Conservation (phyloP, 2,797 vertebrate genomes). For the Lindbergichthys nudifrons region DNA sequence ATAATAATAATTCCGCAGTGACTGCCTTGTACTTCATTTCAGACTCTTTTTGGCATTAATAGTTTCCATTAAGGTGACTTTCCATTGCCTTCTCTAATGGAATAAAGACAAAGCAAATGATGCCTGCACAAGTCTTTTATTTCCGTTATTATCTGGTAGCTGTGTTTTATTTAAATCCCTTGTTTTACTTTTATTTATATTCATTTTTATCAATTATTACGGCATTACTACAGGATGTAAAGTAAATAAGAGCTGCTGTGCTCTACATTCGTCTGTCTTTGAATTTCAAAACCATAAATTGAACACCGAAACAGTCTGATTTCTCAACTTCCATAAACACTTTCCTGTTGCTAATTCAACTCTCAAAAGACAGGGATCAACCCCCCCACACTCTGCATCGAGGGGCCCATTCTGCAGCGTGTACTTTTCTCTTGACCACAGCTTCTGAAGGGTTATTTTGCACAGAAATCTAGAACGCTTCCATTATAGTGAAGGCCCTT, state of each 20-base stretch:
- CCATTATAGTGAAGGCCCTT: conserved; percentile 45
- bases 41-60: conserved; percentile 26
- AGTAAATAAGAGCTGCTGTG: no score
- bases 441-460: conserved; percentile 53
- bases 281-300: no score
- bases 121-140: neutral
- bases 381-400: conserved; percentile 36
- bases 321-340: conserved; percentile 30
- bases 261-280: no score
- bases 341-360: conserved; percentile 33
- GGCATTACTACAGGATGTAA: no score
- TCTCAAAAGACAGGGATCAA: conserved; percentile 40
- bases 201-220: neutral
- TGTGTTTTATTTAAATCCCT: neutral
- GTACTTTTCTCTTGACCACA: conserved; percentile 32
- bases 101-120: neutral
- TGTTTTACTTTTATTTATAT: neutral
- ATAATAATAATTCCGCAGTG: neutral
- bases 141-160: neutral
- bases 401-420: conserved; percentile 39
- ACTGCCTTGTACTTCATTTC: conserved; percentile 5
- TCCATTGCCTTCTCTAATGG: conserved; percentile 1
- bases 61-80: conserved; percentile 4
- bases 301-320: conserved; percentile 1
- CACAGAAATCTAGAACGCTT: conserved; percentile 35